Conservation (phyloP, 2,888 invertebrate genomes). For the Pterostichus niger region DNA sequence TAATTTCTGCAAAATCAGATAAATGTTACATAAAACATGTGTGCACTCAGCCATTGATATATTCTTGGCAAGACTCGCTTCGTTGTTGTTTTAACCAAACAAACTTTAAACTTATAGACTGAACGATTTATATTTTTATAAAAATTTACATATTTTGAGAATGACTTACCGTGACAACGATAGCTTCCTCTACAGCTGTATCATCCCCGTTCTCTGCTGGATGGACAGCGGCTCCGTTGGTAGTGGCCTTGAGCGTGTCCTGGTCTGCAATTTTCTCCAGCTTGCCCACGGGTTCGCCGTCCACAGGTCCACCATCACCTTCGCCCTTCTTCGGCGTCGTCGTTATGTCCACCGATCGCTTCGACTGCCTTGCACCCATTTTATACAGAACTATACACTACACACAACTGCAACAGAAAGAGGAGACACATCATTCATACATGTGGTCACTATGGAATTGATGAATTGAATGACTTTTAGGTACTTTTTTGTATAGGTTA, state of each 20-base stretch:
- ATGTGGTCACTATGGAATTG: too few relatives aligned
- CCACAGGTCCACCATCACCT: slow-evolving; percentile 77
- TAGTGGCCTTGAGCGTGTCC: slow-evolving; percentile 86
- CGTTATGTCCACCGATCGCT: slow-evolving; percentile 91
- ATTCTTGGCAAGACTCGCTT: too few relatives aligned
- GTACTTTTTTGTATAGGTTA: too few relatives aligned
- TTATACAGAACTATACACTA: slow-evolving; percentile 72
- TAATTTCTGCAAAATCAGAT: too few relatives aligned
- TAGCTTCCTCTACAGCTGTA: slow-evolving; percentile 50
- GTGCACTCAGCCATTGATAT: too few relatives aligned
- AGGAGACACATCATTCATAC: background rate
- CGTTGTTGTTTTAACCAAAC: too few relatives aligned
- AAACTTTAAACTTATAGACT: too few relatives aligned
- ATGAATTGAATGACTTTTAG: too few relatives aligned
- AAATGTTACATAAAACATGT: too few relatives aligned
- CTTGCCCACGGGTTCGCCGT: slow-evolving; percentile 81
- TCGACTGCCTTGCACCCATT: slow-evolving; percentile 93
- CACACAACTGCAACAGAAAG: slow-evolving; percentile 26
- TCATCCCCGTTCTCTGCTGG: slow-evolving; percentile 57
- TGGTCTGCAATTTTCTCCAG: slow-evolving; percentile 88
- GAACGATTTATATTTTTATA: too few relatives aligned
- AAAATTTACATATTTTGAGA: too few relatives aligned
- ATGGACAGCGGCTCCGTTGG: slow-evolving; percentile 85
- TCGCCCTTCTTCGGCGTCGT: slow-evolving; percentile 83
- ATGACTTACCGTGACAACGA: background rate